These are phyloP conservation scores for Lithophane socia DNA, from an alignment of 2,888 invertebrate species.

Conservation along the genomic window DNA sequence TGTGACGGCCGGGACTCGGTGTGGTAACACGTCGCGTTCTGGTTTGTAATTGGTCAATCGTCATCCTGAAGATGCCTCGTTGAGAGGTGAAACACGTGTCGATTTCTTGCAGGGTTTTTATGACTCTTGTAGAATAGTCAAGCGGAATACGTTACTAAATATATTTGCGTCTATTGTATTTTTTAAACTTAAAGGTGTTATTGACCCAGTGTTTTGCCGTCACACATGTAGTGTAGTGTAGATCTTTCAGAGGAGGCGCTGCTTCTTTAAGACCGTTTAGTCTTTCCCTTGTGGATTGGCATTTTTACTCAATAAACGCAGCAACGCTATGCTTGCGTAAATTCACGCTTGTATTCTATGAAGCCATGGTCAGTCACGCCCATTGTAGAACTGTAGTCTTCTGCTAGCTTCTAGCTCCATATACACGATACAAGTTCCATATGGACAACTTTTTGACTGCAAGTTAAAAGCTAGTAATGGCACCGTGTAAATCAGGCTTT, in stretches of 20 bases:
- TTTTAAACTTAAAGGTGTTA: background rate
- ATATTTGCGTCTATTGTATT: too few species aligned
- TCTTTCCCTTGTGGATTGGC: background rate
- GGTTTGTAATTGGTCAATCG: too few species aligned
- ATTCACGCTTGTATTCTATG: too few species aligned
- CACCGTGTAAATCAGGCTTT: background rate
- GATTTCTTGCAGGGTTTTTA: too few species aligned
- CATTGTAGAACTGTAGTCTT: background rate
- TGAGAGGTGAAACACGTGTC: too few species aligned
- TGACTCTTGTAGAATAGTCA: too few species aligned
- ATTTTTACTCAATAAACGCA: background rate
- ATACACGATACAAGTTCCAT: background rate
- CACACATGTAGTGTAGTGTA: background rate
- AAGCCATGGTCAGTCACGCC: background rate
- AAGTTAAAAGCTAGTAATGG: background rate
- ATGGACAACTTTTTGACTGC: too few species aligned
- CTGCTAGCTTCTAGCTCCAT: background rate
- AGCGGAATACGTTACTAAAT: too few species aligned
- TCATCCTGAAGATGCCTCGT: too few species aligned
- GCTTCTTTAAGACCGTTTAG: background rate
- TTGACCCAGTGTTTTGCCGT: background rate
- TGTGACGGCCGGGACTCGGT: too few species aligned
- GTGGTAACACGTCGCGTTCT: too few species aligned
- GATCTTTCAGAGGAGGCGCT: background rate
- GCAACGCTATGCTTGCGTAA: background rate